These are phyloP conservation scores for Cacatua alba DNA, from an alignment of 2,113 vertebrate species.

Conservation along the genomic window DNA sequence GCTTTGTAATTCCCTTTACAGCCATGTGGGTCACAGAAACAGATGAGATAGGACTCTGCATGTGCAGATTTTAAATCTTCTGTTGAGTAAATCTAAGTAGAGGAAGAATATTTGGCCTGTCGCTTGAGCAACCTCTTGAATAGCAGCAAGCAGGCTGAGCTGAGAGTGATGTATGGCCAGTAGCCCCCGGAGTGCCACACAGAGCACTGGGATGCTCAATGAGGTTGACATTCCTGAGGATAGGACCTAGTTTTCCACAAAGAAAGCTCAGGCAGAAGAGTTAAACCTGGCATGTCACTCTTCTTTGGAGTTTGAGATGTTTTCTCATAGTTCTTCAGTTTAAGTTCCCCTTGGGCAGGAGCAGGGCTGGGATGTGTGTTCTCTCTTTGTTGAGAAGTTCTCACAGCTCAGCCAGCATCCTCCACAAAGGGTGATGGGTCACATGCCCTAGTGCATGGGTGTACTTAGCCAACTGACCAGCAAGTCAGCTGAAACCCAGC, in stretches of 20 bases:
- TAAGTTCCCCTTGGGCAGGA: neutral
- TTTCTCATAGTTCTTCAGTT: neutral
- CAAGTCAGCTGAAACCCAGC: neutral
- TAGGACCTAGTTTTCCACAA: neutral
- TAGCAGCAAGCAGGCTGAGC: neutral
- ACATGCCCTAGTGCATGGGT: neutral
- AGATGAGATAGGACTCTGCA: neutral
- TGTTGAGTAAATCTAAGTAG: neutral
- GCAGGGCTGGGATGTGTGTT: neutral
- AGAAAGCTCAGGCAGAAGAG: neutral
- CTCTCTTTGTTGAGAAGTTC: accelerated
- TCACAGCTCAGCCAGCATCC: neutral
- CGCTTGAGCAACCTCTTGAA: neutral
- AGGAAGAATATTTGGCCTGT: neutral
- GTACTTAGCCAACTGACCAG: neutral
- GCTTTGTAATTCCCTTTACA: neutral
- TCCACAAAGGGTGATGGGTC: neutral
- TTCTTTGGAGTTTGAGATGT: neutral
- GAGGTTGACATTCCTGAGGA: neutral
- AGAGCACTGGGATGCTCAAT: accelerated
- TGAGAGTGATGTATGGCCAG: neutral
- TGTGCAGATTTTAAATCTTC: neutral
- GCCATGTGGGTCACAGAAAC: neutral
- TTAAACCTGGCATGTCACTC: neutral
- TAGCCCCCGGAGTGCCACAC: accelerated